Evolutionary conservation across 2,888 invertebrate species (phyloP).

Genomic region (Endomychus coccineus): DNA sequence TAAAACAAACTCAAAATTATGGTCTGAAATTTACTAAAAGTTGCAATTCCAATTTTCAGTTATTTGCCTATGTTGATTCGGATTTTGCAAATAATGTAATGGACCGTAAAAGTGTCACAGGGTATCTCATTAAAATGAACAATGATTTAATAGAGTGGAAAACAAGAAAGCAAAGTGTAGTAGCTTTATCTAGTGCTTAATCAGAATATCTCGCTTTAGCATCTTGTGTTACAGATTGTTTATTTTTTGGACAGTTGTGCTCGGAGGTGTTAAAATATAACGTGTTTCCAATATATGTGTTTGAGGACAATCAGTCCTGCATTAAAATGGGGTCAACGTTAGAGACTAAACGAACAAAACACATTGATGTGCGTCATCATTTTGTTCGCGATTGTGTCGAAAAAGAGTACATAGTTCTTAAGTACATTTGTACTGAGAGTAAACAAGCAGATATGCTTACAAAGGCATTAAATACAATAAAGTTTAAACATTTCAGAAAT

Average conservation of each 20-base stretch:
- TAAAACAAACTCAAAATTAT: constrained; percentile 18
- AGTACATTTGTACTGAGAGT: constrained; percentile 1
- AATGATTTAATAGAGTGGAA: constrained; percentile 15
- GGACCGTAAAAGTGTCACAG: constrained; percentile 17
- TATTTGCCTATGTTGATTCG: constrained; percentile 13
- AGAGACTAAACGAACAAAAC: constrained; percentile 19
- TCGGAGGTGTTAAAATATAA: constrained; percentile 13
- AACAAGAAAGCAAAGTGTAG: constrained; percentile 17
- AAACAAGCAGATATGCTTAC: not conserved
- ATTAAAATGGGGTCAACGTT: constrained; percentile 16
- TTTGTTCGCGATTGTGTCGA: too few species aligned
- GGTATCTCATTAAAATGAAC: constrained; percentile 15
- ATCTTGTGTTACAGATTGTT: constrained; percentile 3
- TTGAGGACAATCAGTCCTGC: constrained; percentile 16
- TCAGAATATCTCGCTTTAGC: constrained; percentile 3
- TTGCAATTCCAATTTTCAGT: constrained; percentile 8
- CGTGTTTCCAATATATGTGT: constrained; percentile 15
- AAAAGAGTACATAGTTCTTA: too few species aligned
- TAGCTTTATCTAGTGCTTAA: constrained; percentile 4
- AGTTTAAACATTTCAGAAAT: constrained; percentile 2
- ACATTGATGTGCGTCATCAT: constrained; percentile 18
- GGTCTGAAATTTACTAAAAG: constrained; percentile 17
- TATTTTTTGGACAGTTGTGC: constrained; percentile 20
- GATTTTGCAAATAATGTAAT: constrained; percentile 16
- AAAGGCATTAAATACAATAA: not conserved